Evolutionary conservation across 2,113 vertebrate species (phyloP), one percentile per base, ranked within the genome.

Genomic region (Entosphenus tridentatus): DNA sequence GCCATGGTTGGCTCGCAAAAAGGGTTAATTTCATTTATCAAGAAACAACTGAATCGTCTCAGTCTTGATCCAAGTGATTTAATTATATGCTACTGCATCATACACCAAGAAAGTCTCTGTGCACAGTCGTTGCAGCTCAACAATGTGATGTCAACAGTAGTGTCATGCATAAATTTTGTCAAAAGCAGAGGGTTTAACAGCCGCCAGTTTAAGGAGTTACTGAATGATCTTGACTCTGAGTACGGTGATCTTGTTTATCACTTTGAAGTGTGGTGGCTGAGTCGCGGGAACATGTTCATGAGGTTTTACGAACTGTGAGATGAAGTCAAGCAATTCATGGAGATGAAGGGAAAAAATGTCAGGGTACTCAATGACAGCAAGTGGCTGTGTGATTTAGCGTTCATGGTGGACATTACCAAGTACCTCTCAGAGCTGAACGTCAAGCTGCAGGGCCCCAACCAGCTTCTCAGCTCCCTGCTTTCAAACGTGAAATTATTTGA

Each of bases 71-170:
- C 71, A 71, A 39, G 57, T 72, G 69, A 73, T 68, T 71, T 74
- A 73, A 14, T 70, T 70, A 57, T 72, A 73, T 75, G 72, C 69
- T 57, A 73, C 18, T 72, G 70, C 56, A 76, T 73, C 67, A 73
- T 71, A 68, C 72, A 74, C 69, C 72, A 75, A 73, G 72, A 76
- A 68, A 69, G 55, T 71, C 70, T 72, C 14, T 75, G 11, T 70
- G 71, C 67, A 69, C 71, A 74, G 59, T 74, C 71, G 17, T 56
- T 72, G 67, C 57, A 14, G 68, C 69, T 73, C 57, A 69, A 70
- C 21, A 68, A 69, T 59, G 56, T 17, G 57, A 70, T 39, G n/a
- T 67, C 69, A 67, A 56, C 73, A 68, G 71, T 77, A 69, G 70
- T 10, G 2, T 14, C 1, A 0, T 56, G 14, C 71, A 77, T 73